Base-by-base conservation (phyloP, 2,113 vertebrate species). In the Syngnathus floridae region DNA sequence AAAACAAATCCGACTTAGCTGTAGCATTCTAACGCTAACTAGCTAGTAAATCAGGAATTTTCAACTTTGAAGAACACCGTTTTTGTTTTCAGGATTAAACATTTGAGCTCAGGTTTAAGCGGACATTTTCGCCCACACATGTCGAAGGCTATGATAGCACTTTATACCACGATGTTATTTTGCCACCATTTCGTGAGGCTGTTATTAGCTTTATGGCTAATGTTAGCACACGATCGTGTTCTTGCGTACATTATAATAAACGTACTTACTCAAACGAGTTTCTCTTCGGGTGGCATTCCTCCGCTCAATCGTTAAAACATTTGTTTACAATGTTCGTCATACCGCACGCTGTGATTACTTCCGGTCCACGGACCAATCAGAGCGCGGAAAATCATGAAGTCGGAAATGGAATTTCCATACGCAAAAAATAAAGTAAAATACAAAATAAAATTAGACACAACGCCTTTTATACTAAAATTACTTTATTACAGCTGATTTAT, bases 401-500 rank as follows among this genome's bases (percentile, higher is more conserved):
- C 17, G n/a, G 7, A 21, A 19, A 10, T 19, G 10, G 51, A 49
- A n/a, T n/a, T 58, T 51, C 6, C 38, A 40, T 4, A 9, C 11
- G 43, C 4, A 5, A 3, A 26, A 26, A 51, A 4, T 37, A 19
- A 46, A 58, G 26, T 31, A 31, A 31, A 31, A 31, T 3, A 31
- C 0, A 3, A 31, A 31, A 31, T 31, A 31, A 31, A 31, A 31
- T 31, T 66, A 57, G 49, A 77, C 65, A 55, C 49, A 52, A 64
- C 54, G 57, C 62, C 19, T 59, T 7, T 77, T 91, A 90, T 97
- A 98, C 95, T 97, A 97, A 98, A 96, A 95, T 94, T 95, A 95
- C 92, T 99, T 98, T 98, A 97, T 98, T 98, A 96, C 94, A 96
- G 92, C 92, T 94, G 92, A 95, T 95, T 94, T 94, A 92, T 91